These are phyloP conservation scores for Avahi laniger DNA, from an alignment of 2,797 vertebrate genomes.

Conservation along the genomic window DNA sequence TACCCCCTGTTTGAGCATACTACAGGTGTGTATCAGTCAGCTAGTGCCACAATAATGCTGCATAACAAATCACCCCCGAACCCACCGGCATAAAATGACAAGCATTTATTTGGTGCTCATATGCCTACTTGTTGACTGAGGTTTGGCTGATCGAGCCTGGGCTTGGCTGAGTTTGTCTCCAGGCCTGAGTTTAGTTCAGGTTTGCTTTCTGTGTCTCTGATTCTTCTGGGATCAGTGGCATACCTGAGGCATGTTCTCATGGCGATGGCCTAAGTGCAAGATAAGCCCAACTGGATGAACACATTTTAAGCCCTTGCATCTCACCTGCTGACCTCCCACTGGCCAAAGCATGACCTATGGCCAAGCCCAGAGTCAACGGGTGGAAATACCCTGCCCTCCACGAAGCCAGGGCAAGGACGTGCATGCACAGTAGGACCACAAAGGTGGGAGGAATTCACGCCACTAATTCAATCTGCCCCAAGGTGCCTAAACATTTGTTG, in stretches of 20 bases:
- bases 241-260: neutral
- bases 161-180: no score
- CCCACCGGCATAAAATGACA: neutral
- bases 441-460: neutral
- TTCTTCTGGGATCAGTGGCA: neutral
- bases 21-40: neutral
- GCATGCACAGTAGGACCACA: accelerated
- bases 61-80: neutral
- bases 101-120: neutral
- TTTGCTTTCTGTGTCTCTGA: neutral
- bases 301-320: neutral
- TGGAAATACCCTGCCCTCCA: neutral
- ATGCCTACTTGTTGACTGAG: neutral
- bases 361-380: neutral
- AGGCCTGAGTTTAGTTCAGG: no score
- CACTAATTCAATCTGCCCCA: neutral
- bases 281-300: no score
- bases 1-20: neutral
- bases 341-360: accelerated
- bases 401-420: accelerated
- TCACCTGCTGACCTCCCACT: neutral
- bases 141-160: accelerated
- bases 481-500: no score
- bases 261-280: neutral
- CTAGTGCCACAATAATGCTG: neutral